Base-by-base conservation (phyloP, 1,140 invertebrate species). In the Amphibalanus amphitrite region DNA sequence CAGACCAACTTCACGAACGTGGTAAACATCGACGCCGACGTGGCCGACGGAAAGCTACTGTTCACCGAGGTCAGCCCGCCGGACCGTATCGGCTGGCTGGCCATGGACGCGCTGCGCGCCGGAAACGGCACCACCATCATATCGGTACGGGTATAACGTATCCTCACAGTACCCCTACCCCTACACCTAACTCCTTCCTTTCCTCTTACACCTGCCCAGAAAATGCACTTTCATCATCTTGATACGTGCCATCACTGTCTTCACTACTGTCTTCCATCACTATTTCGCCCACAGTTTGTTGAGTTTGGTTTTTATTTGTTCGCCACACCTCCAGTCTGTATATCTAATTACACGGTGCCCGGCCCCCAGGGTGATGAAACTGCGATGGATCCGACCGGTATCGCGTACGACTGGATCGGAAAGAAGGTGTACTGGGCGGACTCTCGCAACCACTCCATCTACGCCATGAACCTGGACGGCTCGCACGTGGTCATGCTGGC, bases 381-480 rank as follows among this genome's bases (percentile, higher is more conserved):
- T 8, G 47, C 47, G 13, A 59, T 59, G 47, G 47, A 59, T 20
- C 93, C 93, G 0, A 94, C 98, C 80, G 95, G 95, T 8, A 92
- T 98, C 73, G 92, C 94, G 0, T 96, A 95, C 77, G 95, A 98
- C 77, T 98, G 95, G 95, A 95, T 94, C 0, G 90, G 93, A 74
- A 90, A 93, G 77, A 97, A 96, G 80, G 87, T 98, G 33, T 98
- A 97, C 78, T 98, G 94, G 94, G 95, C 95, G 0, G 95, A 98
- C 76, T 94, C 89, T 67, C 90, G 89, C 0, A 97, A 95, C 76
- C 92, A 91, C 74, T 93, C 90, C 30, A 95, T 97, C 69, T 97
- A 95, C 76, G 92, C 94, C 0, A 95, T 97, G 88, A 94, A 98
- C 78, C 82, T 93, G 8, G 89, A 93, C 77, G 91, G 93, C 17